Evolutionary conservation across 2,888 invertebrate genomes (phyloP).

Genomic region (Himalopsyche anomala): DNA sequence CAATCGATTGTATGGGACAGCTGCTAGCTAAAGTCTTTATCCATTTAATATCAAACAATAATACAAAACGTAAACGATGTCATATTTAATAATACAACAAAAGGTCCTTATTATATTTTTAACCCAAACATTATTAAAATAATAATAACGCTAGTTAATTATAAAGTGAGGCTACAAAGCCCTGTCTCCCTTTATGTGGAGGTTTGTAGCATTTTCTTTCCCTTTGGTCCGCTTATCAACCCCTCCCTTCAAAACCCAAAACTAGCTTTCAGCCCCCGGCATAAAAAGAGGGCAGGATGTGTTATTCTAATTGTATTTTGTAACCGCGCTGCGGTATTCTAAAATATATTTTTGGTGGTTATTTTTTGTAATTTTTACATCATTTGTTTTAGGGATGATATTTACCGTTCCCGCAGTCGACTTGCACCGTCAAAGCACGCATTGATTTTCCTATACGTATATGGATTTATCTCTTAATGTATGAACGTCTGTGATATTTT

Average conservation of each 20-base stretch:
- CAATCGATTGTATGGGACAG: no score
- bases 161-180: slow-evolving; percentile 29
- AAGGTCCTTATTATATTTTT: neutral
- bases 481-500: no score
- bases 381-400: no score
- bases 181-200: neutral
- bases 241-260: slow-evolving; percentile 18
- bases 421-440: no score
- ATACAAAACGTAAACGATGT: neutral
- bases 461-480: no score
- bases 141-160: slow-evolving; percentile 30
- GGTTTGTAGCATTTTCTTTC: slow-evolving; percentile 28
- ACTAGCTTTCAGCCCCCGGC: neutral
- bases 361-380: no score
- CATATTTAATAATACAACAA: slow-evolving; percentile 8
- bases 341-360: no score
- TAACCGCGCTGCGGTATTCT: neutral
- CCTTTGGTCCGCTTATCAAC: slow-evolving; percentile 34
- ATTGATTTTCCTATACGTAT: no score
- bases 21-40: no score
- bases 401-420: no score
- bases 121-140: slow-evolving; percentile 34
- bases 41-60: no score
- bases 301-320: neutral
- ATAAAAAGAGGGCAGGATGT: neutral